Base-by-base conservation (phyloP, 2,888 invertebrate species). In the Habrosyne pyritoides region DNA sequence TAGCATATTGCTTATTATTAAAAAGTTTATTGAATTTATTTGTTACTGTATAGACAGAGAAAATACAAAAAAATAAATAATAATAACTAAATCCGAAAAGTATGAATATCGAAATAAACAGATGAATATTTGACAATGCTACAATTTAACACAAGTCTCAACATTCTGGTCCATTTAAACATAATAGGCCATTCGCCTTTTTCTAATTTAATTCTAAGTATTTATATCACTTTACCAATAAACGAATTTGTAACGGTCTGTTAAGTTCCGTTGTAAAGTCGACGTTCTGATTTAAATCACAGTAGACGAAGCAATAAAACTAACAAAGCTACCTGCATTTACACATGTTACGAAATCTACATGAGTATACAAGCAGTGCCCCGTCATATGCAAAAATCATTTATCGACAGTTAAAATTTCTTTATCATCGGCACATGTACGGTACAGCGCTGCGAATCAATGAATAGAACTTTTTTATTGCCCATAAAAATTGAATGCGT, bases 331-430 rank as follows among this genome's bases (percentile, higher is more conserved):
- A 86, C 86, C 86, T 86, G 86, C 77, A 71, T 81, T 75, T 79
- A 80, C 85, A 88, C 89, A 86, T 88, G 88, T 88, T 83, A 80
- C 75, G 61, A 81, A 86, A 87, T 83, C 73, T 81, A 77, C 86
- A 88, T 86, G 73, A 71, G 75, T 75, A 79, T 76, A 61, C 64
- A 61, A 33, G 57, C 69, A 60, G 64, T 68, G 59, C 75, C 75
- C 65, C 66, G 84, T 82, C 89, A 89, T 91, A 91, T 92, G 91
- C 86, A 90, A 91, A 92, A 91, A 88, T 87, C 89, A 86, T 91
- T 91, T 91, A 88, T 86, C 79, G 83, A 79, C 80, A 80, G 89
- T 90, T 87, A 87, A 87, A 89, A 84, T 81, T 84, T 81, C 78
- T 84, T 88, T 84, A 81, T 83, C 65, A 69, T 63, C 65, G 84